Base-by-base conservation (phyloP, 2,113 vertebrate genomes). In the Heterotis niloticus region DNA sequence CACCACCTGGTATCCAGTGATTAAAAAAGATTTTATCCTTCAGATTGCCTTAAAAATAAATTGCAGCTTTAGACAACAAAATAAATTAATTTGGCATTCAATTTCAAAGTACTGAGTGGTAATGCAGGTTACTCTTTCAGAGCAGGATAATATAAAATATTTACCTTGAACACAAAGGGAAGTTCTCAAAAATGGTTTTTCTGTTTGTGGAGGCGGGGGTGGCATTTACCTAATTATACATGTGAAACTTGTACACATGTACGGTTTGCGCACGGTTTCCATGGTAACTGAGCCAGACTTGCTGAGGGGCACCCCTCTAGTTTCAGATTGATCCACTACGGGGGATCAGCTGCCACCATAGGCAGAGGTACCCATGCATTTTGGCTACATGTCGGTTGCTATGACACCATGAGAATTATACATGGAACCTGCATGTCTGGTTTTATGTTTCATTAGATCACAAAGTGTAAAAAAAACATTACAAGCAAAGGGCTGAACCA, bases 201-300 rank as follows among this genome's bases (percentile, higher is more conserved):
- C 24, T 56, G 56, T 71, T 51, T 23, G 23, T 11, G 69, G 71
- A 57, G 64, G 18, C 18, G 18, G 18, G 18, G 64, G 64, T 23
- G 54, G 71, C n/a, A 59, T 57, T 74, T 54, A 28, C 5, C 71
- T 74, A 28, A 74, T 74, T 74, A 74, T 74, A 26, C 71, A 74
- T 74, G 71, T 51, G 52, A 74, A 57, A 51, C 56, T 1, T 10
- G 23, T 20, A 57, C 52, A 74, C 23, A n/a, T 74, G 54, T 74
- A 14, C 52, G 20, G 13, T 57, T 51, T 23, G 26, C 23, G 12
- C 57, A 54, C 23, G 28, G 71, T 74, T 74, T 74, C 71, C 71
- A 57, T 74, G 54, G 71, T 28, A 74, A 74, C 71, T 3, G 24
- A 74, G 12, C 51, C 54, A 74, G 52, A 54, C 52, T 57, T 59